Base-by-base conservation (phyloP, 2,888 invertebrate species). In the Hermodice carunculata region DNA sequence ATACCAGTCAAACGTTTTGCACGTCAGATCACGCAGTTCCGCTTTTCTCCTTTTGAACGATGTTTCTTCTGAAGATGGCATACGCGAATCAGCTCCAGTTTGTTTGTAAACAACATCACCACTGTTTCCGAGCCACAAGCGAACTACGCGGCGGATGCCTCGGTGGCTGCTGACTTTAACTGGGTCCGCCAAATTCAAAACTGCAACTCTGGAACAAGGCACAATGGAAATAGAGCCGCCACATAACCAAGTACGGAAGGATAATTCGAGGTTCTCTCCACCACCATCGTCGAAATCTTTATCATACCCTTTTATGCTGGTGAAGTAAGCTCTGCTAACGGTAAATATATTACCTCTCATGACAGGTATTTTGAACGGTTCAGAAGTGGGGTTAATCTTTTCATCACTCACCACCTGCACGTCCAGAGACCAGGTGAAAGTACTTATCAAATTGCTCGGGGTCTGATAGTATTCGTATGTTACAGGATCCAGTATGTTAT, bases 171-270 rank as follows among this genome's bases (percentile, higher is more conserved):
- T 60, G 11, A 72, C 57, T 40, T 66, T 64, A 26, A 70, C 61
- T 14, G 75, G 71, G 40, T 75, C 73, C 31, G 59, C 49, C 14
- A 67, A 61, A 52, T 70, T 69, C 11, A 74, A 51, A 4, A 75
- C 66, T 2, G 71, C 75, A 0, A 74, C 73, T 4, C 69, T 53
- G 11, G 75, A 75, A 53, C 75, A 75, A 4, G 67, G 61, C 14
- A 65, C 49, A 4, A 71, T 48, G 48, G 64, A 61, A 6, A 74
- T 54, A 5, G 42, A 31, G 11, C 64, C 67, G 2, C 67, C 67
- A 34, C 70, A 72, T 26, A 73, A 40, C 73, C 73, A 74, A 1
- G 67, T 54, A 40, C 71, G 57, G 19, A 74, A 44, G 11, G 73
- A 69, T 22, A 74, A 52, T 53, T 74, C 74, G 31, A 73, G 44